Percentiles rank a stretch among this genome's conserved stretches.
These are phyloP conservation scores for Hydractinia echinata DNA, from an alignment of 30 jellyfish, hydroid and myxozoan genomes.

Conservation along the genomic window DNA sequence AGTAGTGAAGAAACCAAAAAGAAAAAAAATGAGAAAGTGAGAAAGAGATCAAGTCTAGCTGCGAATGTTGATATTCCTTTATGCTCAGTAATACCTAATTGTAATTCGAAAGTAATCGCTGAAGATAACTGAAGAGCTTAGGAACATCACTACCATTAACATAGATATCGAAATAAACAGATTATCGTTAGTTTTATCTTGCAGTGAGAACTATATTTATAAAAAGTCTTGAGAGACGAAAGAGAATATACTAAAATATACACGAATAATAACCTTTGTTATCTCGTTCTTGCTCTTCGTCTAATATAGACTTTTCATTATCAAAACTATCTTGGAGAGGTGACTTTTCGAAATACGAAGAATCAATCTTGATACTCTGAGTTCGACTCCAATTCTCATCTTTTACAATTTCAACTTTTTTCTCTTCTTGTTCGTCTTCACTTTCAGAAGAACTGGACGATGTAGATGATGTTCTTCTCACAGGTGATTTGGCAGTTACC, in stretches of 20 bases:
- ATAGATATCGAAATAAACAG: no score
- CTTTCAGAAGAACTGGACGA: slow-evolving; percentile 36
- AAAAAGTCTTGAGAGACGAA: background rate
- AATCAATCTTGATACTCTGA: slow-evolving; percentile 25
- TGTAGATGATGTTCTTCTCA: slow-evolving; percentile 2
- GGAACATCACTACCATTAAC: no score
- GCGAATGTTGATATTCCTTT: no score
- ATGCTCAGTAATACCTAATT: no score
- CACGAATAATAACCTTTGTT: background rate
- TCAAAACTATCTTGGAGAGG: slow-evolving; percentile 14
- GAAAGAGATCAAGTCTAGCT: no score
- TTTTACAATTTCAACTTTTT: background rate
- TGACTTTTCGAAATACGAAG: slow-evolving; percentile 28
- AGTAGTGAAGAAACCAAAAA: no score
- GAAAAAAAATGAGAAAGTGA: no score
- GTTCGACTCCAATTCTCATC: background rate
- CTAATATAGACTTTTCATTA: background rate
- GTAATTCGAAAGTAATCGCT: no score
- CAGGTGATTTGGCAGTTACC: slow-evolving; percentile 47
- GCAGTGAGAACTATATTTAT: background rate
- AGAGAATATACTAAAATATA: background rate
- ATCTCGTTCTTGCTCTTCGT: background rate
- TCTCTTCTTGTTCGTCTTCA: slow-evolving; percentile 17
- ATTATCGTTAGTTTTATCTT: no score
- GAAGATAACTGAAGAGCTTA: no score